Evolutionary conservation across 2,797 vertebrate species (phyloP).

Genomic region (Cichlasoma orientale): DNA sequence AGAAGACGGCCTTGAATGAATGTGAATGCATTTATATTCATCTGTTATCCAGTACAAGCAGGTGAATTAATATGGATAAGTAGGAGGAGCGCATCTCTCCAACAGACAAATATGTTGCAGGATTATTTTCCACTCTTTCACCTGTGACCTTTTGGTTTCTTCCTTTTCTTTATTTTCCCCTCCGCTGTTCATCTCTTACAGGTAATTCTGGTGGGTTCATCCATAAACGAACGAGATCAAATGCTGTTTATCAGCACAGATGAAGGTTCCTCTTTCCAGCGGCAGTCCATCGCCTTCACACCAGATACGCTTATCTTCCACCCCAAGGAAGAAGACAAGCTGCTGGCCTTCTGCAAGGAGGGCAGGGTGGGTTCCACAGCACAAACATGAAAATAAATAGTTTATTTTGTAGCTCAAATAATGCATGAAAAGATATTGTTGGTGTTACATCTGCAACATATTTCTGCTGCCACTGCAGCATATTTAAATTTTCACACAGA

Average conservation of each 20-base stretch:
- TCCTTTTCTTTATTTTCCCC: background rate
- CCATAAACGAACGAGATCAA: conserved; percentile 90
- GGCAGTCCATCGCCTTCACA: conserved; percentile 86
- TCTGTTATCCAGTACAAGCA: background rate
- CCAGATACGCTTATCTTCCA: conserved; percentile 92
- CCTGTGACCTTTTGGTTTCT: conserved; percentile 25
- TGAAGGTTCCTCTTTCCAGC: conserved; percentile 93
- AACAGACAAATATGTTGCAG: background rate
- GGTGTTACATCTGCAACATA: conserved; percentile 3
- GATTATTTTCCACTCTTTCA: background rate
- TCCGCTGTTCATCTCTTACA: conserved; percentile 49
- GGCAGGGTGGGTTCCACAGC: conserved; percentile 80
- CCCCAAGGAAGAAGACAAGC: conserved; percentile 93
- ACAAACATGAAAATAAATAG: background rate
- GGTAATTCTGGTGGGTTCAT: conserved; percentile 94
- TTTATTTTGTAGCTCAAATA: background rate
- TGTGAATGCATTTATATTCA: conserved; percentile 24
- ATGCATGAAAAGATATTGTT: background rate
- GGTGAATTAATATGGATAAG: background rate
- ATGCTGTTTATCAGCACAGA: conserved; percentile 93
- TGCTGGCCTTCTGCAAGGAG: conserved; percentile 92
- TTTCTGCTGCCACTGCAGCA: conserved; percentile 2
- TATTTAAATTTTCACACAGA: conserved; percentile 16
- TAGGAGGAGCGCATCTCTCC: background rate
- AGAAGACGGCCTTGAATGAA: conserved; percentile 29